A percentile compares a stretch with the other conserved stretches of the same genome.
phyloP scores from a whole-genome alignment of 2,888 invertebrate genomes.

The Tipula unca region DNA sequence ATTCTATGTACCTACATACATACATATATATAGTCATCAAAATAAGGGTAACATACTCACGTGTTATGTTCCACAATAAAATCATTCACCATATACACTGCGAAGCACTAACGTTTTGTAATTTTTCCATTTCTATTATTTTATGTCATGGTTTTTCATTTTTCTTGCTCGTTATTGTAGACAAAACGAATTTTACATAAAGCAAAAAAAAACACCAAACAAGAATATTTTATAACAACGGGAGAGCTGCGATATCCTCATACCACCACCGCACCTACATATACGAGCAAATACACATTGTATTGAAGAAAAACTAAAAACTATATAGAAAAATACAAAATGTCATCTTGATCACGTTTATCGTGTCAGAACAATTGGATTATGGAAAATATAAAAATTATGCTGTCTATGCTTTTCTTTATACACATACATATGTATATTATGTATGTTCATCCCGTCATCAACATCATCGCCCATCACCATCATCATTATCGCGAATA shows the following conservation, averaged over 20 bases:
- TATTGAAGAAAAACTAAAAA: neutral
- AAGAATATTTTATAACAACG: too few species aligned
- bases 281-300: neutral
- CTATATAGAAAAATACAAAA: neutral
- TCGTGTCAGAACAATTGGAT: neutral
- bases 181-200: neutral
- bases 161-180: neutral
- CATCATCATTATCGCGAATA: neutral
- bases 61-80: neutral
- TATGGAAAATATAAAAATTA: neutral
- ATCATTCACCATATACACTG: neutral
- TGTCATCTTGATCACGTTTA: conserved; percentile 2
- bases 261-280: neutral
- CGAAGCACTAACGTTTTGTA: neutral
- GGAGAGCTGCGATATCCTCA: too few species aligned
- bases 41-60: neutral
- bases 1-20: too few species aligned
- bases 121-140: neutral
- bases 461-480: neutral
- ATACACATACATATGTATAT: neutral
- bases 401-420: neutral
- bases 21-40: neutral
- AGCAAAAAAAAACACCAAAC: too few species aligned
- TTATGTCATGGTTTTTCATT: neutral
- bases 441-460: neutral